A percentile compares a stretch with the other conserved stretches of the same genome.
Evolutionary conservation across 2,113 vertebrate genomes (phyloP).

Genomic region (Sphaerodactylus townsendi): DNA sequence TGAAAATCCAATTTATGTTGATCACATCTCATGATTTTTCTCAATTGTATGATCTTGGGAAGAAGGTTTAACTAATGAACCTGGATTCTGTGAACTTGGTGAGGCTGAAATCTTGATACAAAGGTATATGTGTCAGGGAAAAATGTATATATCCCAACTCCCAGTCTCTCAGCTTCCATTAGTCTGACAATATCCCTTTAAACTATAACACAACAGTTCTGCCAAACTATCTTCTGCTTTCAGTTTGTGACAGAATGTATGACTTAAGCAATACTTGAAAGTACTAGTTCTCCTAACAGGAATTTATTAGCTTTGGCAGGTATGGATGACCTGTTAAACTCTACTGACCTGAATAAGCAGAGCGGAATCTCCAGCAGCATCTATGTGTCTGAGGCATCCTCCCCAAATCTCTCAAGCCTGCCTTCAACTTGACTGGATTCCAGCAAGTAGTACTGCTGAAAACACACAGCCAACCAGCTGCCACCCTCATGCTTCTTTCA

Average conservation of each 20-base stretch:
- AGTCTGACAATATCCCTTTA: constrained; percentile 16
- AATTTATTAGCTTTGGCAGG: constrained; percentile 51
- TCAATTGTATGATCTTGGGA: neutral
- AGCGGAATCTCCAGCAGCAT: constrained; percentile 38
- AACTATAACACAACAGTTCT: constrained; percentile 10
- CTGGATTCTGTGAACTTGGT: neutral
- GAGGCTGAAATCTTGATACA: neutral
- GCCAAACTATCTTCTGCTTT: constrained; percentile 1
- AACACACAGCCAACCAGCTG: neutral
- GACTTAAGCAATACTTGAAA: constrained; percentile 39
- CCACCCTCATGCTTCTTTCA: neutral
- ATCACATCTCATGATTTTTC: neutral
- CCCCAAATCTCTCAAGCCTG: neutral
- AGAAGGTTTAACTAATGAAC: neutral
- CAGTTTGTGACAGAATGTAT: constrained; percentile 25
- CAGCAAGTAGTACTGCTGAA: neutral
- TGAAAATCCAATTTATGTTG: neutral
- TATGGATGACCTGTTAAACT: constrained; percentile 47
- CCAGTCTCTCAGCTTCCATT: neutral
- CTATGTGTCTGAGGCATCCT: neutral
- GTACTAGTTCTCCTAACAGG: constrained; percentile 23
- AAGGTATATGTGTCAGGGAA: neutral
- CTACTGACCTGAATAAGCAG: constrained; percentile 32
- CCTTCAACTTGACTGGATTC: constrained; percentile 31
- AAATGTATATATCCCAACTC: constrained; percentile 1